These are phyloP conservation scores for Sturmia bella DNA, from an alignment of 2,888 invertebrate genomes.

Conservation along the genomic window DNA sequence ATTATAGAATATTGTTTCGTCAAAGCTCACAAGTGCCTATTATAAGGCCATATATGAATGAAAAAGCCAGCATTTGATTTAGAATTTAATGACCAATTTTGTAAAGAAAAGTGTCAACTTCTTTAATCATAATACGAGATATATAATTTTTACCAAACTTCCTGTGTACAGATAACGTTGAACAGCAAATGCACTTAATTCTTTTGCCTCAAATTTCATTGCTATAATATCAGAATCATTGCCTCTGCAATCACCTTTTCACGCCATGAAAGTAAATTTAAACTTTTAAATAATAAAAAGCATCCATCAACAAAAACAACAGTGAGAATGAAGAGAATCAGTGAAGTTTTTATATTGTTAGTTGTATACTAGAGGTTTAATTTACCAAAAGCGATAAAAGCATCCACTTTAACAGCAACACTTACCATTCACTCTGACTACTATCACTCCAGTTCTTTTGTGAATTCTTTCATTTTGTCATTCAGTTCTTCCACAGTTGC, in stretches of 20 bases:
- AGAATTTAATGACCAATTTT: too few relatives aligned
- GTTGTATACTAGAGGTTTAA: slow-evolving; percentile 56
- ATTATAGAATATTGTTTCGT: too few relatives aligned
- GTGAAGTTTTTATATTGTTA: slow-evolving; percentile 17
- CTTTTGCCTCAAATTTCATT: background rate
- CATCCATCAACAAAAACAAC: slow-evolving; percentile 1
- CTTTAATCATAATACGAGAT: too few relatives aligned
- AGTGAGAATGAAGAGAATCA: background rate
- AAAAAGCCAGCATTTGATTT: too few relatives aligned
- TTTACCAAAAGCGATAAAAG: slow-evolving; percentile 68
- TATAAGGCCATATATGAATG: too few relatives aligned
- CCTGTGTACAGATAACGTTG: too few relatives aligned
- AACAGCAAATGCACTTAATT: too few relatives aligned
- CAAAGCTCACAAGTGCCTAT: too few relatives aligned
- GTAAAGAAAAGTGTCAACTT: too few relatives aligned
- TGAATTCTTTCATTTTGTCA: slow-evolving; percentile 19
- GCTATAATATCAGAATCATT: background rate
- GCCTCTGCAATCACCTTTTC: background rate
- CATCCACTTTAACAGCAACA: slow-evolving; percentile 67
- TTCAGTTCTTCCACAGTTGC: slow-evolving; percentile 4
- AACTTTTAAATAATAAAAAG: slow-evolving; percentile 52
- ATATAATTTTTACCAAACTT: too few relatives aligned
- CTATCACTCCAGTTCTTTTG: slow-evolving; percentile 9
- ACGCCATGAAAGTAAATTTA: slow-evolving; percentile 47
- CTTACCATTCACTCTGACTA: slow-evolving; percentile 48